These are phyloP conservation scores for Ephydatia muelleri DNA, from an alignment of 37 sponge, comb jelly and placozoan species.

Conservation along the genomic window DNA sequence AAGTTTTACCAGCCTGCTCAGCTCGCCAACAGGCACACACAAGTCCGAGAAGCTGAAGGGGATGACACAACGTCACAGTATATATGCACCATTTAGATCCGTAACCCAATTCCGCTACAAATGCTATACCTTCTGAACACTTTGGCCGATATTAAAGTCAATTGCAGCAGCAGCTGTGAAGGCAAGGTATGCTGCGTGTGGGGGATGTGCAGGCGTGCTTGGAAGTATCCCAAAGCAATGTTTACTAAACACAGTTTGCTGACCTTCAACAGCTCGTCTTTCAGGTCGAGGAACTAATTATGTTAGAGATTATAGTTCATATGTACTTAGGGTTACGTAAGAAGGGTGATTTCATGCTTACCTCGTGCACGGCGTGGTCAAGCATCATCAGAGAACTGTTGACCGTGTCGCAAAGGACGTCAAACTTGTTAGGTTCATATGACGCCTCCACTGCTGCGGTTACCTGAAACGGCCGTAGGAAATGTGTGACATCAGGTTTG, in stretches of 20 bases:
- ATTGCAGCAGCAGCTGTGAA: constrained; percentile 39
- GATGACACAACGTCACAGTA: background rate
- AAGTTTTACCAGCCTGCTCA: constrained; percentile 54
- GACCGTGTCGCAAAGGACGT: constrained; percentile 55
- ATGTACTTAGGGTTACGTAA: too few species aligned
- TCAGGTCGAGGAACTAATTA: constrained; percentile 47
- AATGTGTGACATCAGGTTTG: too few species aligned
- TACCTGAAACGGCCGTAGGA: too few species aligned
- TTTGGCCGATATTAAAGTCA: constrained; percentile 47
- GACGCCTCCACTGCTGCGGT: too few species aligned
- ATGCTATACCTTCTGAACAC: constrained; percentile 50
- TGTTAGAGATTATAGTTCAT: background rate
- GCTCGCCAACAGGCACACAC: constrained; percentile 56
- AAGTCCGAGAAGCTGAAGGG: constrained; percentile 78
- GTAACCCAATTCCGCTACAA: background rate
- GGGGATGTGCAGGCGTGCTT: background rate
- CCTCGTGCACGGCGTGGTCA: constrained; percentile 57
- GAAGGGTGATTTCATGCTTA: background rate
- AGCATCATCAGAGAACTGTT: constrained; percentile 25
- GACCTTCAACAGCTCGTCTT: constrained; percentile 63
- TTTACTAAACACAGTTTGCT: background rate
- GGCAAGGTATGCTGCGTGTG: constrained; percentile 52
- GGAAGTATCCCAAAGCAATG: background rate
- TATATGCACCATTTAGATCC: background rate
- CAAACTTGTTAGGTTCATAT: constrained; percentile 39